Evolutionary conservation across 2,888 invertebrate genomes (phyloP).

Genomic region (Operophtera brumata): DNA sequence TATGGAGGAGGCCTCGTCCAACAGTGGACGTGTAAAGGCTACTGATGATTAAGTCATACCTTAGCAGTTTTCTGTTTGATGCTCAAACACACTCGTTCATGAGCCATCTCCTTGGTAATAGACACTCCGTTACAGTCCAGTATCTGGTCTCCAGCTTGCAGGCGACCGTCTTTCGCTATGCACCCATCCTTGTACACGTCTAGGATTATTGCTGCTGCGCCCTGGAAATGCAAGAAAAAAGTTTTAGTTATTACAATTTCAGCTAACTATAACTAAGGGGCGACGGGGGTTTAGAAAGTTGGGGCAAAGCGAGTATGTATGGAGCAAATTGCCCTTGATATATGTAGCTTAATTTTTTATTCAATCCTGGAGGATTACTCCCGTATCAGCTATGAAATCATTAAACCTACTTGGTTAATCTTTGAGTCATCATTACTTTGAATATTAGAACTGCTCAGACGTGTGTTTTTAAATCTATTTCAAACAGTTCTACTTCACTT

Average conservation of each 20-base stretch:
- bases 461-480: too few species aligned
- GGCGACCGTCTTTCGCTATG: constrained; percentile 93
- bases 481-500: too few species aligned
- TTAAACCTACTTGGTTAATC: too few species aligned
- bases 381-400: too few species aligned
- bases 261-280: background rate
- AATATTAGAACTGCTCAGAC: too few species aligned
- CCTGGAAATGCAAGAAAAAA: constrained; percentile 77
- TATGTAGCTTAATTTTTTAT: too few species aligned
- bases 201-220: constrained; percentile 91
- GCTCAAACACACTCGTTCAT: constrained; percentile 90
- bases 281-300: background rate
- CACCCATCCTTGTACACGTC: constrained; percentile 96
- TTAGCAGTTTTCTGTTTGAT: constrained; percentile 87
- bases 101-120: constrained; percentile 90
- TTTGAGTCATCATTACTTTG: too few species aligned
- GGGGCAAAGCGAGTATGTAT: too few species aligned
- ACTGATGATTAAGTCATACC: constrained; percentile 39
- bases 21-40: too few species aligned
- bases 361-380: too few species aligned
- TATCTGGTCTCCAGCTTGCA: constrained; percentile 96
- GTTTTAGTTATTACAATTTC: background rate
- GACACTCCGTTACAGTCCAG: constrained; percentile 91
- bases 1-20: too few species aligned
- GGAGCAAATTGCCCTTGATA: too few species aligned